Conservation (phyloP, 2,888 invertebrate species). For the Malthinus seriepunctatus region DNA sequence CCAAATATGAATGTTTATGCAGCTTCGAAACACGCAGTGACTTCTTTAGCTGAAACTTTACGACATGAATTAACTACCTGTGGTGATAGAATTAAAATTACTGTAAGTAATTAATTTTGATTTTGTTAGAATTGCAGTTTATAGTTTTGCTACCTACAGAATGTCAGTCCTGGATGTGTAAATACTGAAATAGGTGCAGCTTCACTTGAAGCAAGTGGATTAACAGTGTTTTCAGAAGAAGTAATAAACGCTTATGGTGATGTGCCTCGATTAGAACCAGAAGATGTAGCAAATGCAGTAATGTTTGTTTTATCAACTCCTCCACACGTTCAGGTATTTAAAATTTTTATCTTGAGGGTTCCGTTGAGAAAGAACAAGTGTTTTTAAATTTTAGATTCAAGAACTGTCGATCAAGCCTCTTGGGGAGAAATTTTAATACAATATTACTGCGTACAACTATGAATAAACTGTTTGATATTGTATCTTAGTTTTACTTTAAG, state of each 20-base stretch:
- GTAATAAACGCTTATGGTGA: neutral
- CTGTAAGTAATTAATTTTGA: slow-evolving; percentile 41
- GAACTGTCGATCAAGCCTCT: too few relatives aligned
- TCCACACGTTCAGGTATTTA: slow-evolving; percentile 45
- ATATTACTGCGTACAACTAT: too few relatives aligned
- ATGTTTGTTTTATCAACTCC: slow-evolving; percentile 45
- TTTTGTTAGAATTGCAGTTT: neutral
- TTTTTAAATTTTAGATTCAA: too few relatives aligned
- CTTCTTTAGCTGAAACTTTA: slow-evolving; percentile 55
- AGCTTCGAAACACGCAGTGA: slow-evolving; percentile 58
- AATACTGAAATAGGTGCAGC: slow-evolving; percentile 25
- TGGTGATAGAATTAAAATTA: slow-evolving; percentile 50
- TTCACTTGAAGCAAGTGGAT: slow-evolving; percentile 11
- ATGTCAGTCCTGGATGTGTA: slow-evolving; percentile 33
- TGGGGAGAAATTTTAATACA: too few relatives aligned
- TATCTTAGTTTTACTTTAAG: too few relatives aligned
- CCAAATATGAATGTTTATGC: slow-evolving; percentile 50
- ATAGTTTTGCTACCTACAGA: neutral
- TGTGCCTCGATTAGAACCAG: slow-evolving; percentile 30
- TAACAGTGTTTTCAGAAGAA: neutral
- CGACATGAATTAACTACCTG: slow-evolving; percentile 53
- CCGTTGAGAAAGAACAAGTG: too few relatives aligned
- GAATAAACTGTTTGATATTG: too few relatives aligned
- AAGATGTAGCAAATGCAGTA: slow-evolving; percentile 48
- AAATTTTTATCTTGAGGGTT: too few relatives aligned